phyloP scores from a whole-genome alignment of 2,113 vertebrate genomes.

The Zapus hudsonius region DNA sequence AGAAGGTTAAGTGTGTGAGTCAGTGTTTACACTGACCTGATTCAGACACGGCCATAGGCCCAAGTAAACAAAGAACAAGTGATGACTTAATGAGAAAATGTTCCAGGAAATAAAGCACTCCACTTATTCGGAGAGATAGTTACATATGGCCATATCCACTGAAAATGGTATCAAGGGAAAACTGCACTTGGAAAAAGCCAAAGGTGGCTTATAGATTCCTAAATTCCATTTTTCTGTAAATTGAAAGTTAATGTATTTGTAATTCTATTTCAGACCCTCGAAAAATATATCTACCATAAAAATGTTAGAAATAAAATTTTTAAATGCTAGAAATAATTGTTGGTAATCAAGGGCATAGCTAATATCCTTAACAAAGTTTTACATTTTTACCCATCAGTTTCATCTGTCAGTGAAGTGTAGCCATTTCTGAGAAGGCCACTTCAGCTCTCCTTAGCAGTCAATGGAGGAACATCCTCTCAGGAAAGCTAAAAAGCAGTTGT shows the following conservation, averaged over 20 bases:
- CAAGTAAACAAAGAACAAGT: not conserved
- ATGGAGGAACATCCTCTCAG: not conserved
- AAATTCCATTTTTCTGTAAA: not conserved
- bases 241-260: conserved; percentile 28
- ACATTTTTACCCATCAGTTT: not conserved
- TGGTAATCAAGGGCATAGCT: not conserved
- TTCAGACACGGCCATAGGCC: not conserved
- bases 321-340: not conserved
- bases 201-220: not conserved
- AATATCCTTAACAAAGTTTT: not conserved
- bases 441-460: not conserved
- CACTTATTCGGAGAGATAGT: not conserved
- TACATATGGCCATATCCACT: not conserved
- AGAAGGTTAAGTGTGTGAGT: not conserved
- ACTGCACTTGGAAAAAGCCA: not conserved
- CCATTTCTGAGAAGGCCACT: not conserved
- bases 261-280: not conserved
- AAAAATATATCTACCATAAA: not conserved
- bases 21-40: not conserved
- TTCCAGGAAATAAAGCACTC: conserved; percentile 1
- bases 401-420: conserved; percentile 1
- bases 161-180: not conserved
- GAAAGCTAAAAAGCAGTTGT: not conserved
- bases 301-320: not conserved
- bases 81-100: not conserved